Conservation (phyloP, 2,888 invertebrate genomes). For the Diadegma fenestrale region DNA sequence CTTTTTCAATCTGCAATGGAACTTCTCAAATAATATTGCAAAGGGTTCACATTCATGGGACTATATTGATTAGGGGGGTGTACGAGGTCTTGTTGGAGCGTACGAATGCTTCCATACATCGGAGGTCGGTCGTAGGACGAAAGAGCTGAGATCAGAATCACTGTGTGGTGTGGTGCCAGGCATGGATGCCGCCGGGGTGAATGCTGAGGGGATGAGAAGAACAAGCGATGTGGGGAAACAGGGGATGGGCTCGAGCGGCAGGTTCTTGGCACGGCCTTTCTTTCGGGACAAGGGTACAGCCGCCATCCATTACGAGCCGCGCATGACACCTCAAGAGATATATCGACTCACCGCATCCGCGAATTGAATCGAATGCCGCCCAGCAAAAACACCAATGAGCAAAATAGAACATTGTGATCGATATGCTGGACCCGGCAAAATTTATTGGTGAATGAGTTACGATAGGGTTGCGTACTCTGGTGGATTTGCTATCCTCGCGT, state of each 20-base stretch:
- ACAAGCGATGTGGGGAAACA: slow-evolving; percentile 70
- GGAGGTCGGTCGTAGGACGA: slow-evolving; percentile 57
- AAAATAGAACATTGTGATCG: slow-evolving; percentile 84
- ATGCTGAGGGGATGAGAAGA: slow-evolving; percentile 63
- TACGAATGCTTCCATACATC: slow-evolving; percentile 32
- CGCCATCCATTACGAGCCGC: slow-evolving; percentile 83
- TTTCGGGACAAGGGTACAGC: slow-evolving; percentile 81
- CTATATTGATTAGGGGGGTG: not conserved
- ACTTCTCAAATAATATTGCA: not conserved
- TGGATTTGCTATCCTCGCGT: slow-evolving; percentile 30
- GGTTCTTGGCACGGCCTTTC: slow-evolving; percentile 83
- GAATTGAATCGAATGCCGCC: slow-evolving; percentile 84
- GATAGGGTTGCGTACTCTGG: slow-evolving; percentile 50
- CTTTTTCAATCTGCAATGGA: not conserved
- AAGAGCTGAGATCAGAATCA: slow-evolving; percentile 70
- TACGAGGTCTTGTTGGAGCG: slow-evolving; percentile 33
- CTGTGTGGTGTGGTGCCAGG: slow-evolving; percentile 52
- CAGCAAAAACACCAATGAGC: slow-evolving; percentile 84
- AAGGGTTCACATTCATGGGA: not conserved
- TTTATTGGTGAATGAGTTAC: slow-evolving; percentile 84
- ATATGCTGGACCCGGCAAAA: slow-evolving; percentile 79
- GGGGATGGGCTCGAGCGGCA: slow-evolving; percentile 71
- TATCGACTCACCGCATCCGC: slow-evolving; percentile 84
- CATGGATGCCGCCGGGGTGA: slow-evolving; percentile 52
- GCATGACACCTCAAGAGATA: slow-evolving; percentile 84